Evolutionary conservation across 2,888 invertebrate genomes (phyloP), one percentile per base, ranked within the genome.

Genomic region (Nomada ruficornis): DNA sequence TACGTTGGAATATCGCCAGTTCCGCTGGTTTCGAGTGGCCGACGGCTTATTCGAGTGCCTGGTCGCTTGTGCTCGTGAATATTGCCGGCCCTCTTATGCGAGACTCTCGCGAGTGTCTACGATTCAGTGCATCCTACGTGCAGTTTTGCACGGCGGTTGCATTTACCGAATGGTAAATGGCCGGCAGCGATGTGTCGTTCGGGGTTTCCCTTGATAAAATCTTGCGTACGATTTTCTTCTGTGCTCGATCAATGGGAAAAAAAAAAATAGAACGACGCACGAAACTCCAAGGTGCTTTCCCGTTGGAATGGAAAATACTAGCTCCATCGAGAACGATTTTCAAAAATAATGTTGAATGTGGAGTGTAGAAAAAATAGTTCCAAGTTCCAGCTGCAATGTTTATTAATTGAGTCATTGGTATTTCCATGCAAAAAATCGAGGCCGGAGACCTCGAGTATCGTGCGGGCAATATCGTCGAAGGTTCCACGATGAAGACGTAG

Each of bases 1-100:
- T 87, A 86, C 84, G 83, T 88, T 83, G 86, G 84, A 89, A 90
- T 90, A 91, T 88, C 90, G 90, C 89, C 87, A 86, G 88, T 89
- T 91, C 88, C 88, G 91, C 89, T 85, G 89, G 82, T 89, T 85
- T 88, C 83, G 86, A 88, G 86, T 86, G 75, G 81, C 67, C 85
- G 80, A 77, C 75, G 83, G 83, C 82, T 83, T 78, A 83, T 87
- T 89, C 87, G 88, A 89, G 88, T 89, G 80, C 73, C 81, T 44
- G 77, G 60, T 64, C 82, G 83, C 72, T 60, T 78, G 87, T 81
- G 77, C 82, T 74, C 76, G 80, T 77, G 87, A 86, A 87, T 86
- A 85, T 78, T 68, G 71, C 69, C 65, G 64, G 77, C 69, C 83
- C 87, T 87, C 87, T 86, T 85, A 82, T 82, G 77, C 82, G 83